Evolutionary conservation across 2,113 vertebrate species (phyloP).

Genomic region (Laticauda laticaudata): DNA sequence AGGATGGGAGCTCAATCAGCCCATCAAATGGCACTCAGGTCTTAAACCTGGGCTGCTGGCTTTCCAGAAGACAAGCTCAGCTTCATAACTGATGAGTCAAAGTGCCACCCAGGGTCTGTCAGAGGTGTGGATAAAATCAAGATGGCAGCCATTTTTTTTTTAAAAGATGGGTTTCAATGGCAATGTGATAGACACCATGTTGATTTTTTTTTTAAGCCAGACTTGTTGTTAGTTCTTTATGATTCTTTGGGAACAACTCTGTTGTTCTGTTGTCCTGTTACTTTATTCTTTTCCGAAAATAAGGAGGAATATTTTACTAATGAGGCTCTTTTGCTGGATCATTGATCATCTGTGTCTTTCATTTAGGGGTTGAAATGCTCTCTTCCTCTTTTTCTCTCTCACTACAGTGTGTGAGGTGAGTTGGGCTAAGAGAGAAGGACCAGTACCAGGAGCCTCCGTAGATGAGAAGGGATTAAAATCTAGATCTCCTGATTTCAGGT

Average conservation of each 20-base stretch:
- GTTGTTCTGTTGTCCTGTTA: background rate
- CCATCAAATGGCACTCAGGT: too few species aligned
- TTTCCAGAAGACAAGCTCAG: too few species aligned
- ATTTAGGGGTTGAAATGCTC: background rate
- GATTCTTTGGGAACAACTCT: too few species aligned
- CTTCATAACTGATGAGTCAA: too few species aligned
- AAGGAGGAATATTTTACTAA: background rate
- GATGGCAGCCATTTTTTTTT: background rate
- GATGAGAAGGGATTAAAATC: background rate
- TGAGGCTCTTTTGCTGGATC: background rate
- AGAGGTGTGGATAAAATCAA: background rate
- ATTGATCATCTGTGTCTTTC: background rate
- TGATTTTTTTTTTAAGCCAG: background rate
- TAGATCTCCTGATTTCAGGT: background rate
- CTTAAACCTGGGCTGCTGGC: too few species aligned
- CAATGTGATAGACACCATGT: background rate
- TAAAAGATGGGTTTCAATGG: background rate
- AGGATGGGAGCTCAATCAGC: too few species aligned
- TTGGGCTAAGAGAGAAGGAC: background rate
- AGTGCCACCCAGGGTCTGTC: background rate
- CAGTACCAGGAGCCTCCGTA: background rate
- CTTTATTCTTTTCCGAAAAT: background rate
- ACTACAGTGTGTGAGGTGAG: background rate
- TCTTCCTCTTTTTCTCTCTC: background rate
- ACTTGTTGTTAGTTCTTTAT: too few species aligned